Conservation (phyloP, 2,888 invertebrate species). For the Drosophila algonquin region DNA sequence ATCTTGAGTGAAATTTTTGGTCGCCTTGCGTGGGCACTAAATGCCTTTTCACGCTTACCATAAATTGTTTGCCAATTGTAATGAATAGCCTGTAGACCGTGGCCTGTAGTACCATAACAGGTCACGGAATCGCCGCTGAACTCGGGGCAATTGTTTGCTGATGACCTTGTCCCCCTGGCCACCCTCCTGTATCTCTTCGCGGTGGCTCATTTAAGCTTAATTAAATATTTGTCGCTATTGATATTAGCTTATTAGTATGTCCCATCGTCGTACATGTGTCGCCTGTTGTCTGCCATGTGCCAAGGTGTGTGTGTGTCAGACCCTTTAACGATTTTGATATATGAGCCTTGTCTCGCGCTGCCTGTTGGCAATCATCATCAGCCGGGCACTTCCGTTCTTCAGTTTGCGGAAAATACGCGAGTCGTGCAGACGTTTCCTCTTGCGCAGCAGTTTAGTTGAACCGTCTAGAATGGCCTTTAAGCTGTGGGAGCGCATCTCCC, state of each 20-base stretch:
- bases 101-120: background rate
- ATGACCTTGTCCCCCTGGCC: slow-evolving; percentile 26
- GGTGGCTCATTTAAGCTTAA: slow-evolving; percentile 56
- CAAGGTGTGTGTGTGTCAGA: slow-evolving; percentile 42
- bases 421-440: slow-evolving; percentile 44
- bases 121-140: slow-evolving; percentile 21
- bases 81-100: slow-evolving; percentile 22
- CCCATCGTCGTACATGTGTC: slow-evolving; percentile 17
- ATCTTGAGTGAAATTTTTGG: background rate
- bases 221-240: slow-evolving; percentile 73
- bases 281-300: background rate
- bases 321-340: slow-evolving; percentile 56
- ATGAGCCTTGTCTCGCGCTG: slow-evolving; percentile 31
- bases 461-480: slow-evolving; percentile 66
- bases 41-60: slow-evolving; percentile 10
- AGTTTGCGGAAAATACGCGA: slow-evolving; percentile 56
- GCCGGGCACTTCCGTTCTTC: slow-evolving; percentile 38
- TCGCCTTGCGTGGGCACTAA: slow-evolving; percentile 10
- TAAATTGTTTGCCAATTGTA: slow-evolving; percentile 53
- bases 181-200: background rate
- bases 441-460: background rate
- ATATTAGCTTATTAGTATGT: slow-evolving; percentile 62
- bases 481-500: slow-evolving; percentile 75
- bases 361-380: slow-evolving; percentile 33
- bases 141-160: slow-evolving; percentile 20